Evolutionary conservation across 2,797 vertebrate species (phyloP).

Genomic region (Sebastes minor): DNA sequence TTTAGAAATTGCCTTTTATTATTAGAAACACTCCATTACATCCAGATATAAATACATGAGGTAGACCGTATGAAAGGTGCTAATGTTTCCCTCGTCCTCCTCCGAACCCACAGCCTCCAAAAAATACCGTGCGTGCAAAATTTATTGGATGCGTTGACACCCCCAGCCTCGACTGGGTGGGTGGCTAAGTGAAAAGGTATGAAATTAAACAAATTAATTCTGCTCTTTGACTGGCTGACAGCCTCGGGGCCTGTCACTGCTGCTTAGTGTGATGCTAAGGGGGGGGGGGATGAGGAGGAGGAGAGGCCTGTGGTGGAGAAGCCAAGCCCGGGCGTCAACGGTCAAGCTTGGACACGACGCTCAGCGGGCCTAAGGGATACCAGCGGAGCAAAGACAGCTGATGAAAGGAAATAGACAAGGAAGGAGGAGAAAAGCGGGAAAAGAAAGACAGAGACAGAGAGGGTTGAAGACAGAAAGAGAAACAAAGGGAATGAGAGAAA

Average conservation of each 20-base stretch:
- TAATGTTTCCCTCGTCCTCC: constrained; percentile 37
- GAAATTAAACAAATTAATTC: constrained; percentile 85
- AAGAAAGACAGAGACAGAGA: constrained; percentile 7
- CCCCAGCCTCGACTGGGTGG: constrained; percentile 29
- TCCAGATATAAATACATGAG: constrained; percentile 73
- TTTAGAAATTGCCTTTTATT: constrained; percentile 71
- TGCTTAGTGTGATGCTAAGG: constrained; percentile 59
- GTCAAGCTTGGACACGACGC: constrained; percentile 59
- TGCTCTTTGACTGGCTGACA: constrained; percentile 69
- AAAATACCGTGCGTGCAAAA: constrained; percentile 61
- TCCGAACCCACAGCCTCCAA: constrained; percentile 9
- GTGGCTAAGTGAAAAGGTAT: constrained; percentile 73
- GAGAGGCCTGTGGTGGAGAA: constrained; percentile 45
- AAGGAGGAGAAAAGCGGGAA: constrained; percentile 1
- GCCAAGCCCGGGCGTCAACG: constrained; percentile 58
- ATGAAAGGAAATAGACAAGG: constrained; percentile 4
- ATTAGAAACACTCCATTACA: constrained; percentile 76
- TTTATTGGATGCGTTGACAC: constrained; percentile 73
- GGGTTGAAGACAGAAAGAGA: constrained; percentile 7
- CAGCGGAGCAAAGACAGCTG: constrained; percentile 28
- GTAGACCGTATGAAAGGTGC: constrained; percentile 55
- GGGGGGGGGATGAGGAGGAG: constrained; percentile 12
- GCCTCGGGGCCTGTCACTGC: constrained; percentile 54
- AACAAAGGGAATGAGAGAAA: background rate
- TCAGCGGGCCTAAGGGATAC: constrained; percentile 54